Conservation (phyloP, 2,888 invertebrate species). For the Leptothorax acervorum region DNA sequence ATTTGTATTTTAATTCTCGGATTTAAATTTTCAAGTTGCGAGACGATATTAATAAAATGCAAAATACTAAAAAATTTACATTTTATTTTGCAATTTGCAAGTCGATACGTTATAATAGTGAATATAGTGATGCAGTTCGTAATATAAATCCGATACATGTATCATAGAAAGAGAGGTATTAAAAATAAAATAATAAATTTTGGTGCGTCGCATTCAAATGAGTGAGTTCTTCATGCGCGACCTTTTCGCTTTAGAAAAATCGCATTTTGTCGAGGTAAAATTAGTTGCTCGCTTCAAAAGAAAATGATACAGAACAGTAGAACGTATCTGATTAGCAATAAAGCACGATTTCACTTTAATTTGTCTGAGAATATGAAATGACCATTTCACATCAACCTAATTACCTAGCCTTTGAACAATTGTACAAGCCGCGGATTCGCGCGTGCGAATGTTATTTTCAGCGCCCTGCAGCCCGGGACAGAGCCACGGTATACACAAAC, state of each 20-base stretch:
- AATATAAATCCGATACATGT: not conserved
- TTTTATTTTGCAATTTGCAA: conserved; percentile 8
- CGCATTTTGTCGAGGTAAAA: not conserved
- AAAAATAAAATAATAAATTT: conserved; percentile 23
- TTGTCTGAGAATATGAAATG: not conserved
- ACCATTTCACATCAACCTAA: conserved; percentile 26
- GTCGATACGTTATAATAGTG: not conserved
- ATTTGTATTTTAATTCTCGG: not conserved
- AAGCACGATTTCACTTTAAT: not conserved
- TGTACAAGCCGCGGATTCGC: conserved; percentile 15
- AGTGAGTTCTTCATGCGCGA: not conserved
- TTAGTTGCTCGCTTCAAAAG: not conserved
- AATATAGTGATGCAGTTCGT: not conserved
- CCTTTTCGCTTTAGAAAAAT: not conserved
- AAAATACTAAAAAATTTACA: conserved; percentile 12
- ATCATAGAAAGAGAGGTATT: not conserved
- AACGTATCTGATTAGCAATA: too few species aligned
- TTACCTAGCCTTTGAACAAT: not conserved
- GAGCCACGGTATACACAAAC: conserved; percentile 86
- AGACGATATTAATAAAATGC: not conserved
- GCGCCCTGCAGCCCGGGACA: conserved; percentile 97
- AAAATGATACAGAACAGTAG: not conserved
- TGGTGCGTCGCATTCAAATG: not conserved
- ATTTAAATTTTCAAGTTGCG: not conserved
- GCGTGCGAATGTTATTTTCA: conserved; percentile 83